Conservation (phyloP, 2,797 vertebrate species). For the Gymnothorax javanicus region DNA sequence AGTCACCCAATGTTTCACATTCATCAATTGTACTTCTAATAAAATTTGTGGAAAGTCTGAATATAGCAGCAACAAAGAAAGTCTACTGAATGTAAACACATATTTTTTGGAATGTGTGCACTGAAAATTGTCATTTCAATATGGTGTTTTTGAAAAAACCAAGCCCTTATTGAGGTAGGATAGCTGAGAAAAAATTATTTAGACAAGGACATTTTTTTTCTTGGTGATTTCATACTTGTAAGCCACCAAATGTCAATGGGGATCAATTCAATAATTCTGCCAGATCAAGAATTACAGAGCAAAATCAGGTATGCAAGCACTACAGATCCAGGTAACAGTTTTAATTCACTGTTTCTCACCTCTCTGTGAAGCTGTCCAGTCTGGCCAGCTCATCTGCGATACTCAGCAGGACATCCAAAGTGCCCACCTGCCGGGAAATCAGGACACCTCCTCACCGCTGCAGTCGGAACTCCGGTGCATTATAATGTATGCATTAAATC, state of each 20-base stretch:
- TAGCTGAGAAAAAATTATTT: no score
- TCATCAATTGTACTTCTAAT: no score
- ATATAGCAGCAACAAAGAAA: no score
- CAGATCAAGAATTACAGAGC: neutral
- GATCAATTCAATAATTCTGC: neutral
- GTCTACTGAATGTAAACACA: no score
- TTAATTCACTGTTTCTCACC: slow-evolving; percentile 70
- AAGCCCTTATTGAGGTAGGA: no score
- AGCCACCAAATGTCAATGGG: neutral
- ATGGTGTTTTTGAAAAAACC: no score
- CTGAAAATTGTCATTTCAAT: no score
- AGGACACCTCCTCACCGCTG: neutral
- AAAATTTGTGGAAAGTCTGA: no score
- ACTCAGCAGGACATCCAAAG: slow-evolving; percentile 87
- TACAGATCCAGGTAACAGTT: neutral
- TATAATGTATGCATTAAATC: neutral
- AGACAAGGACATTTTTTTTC: neutral
- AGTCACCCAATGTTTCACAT: no score
- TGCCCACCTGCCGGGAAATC: slow-evolving; percentile 82
- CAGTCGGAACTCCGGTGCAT: neutral
- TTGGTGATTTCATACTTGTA: neutral
- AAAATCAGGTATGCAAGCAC: neutral
- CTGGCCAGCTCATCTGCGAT: slow-evolving; percentile 89
- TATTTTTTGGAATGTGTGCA: no score
- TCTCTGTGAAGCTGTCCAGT: slow-evolving; percentile 87